Percentiles rank a stretch among this genome's conserved stretches.
Conservation (phyloP, 2,888 invertebrate genomes). For the Nymphalis urticae region DNA sequence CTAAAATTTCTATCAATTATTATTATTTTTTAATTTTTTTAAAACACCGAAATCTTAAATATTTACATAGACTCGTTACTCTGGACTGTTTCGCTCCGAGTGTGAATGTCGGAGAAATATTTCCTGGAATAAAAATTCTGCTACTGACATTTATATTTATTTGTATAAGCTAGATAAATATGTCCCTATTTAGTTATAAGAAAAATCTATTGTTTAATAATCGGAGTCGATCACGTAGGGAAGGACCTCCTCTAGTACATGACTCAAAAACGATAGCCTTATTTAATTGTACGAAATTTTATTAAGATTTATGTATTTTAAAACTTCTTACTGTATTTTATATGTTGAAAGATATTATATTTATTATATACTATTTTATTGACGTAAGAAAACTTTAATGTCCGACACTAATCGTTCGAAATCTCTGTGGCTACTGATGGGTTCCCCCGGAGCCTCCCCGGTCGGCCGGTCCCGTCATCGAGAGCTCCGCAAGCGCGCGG, state of each 20-base stretch:
- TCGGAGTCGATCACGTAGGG: not conserved
- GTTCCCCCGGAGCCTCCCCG: conserved; percentile 31
- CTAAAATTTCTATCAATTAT: conserved; percentile 35
- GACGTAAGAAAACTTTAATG: conserved; percentile 1
- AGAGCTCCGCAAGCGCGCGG: conserved; percentile 77
- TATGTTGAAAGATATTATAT: conserved; percentile 7
- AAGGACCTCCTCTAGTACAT: not conserved
- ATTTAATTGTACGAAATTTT: conserved; percentile 11
- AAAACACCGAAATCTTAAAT: conserved; percentile 28
- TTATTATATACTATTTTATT: conserved; percentile 1
- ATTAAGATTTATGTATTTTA: conserved; percentile 5
- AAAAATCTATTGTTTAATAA: conserved; percentile 18
- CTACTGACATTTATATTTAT: conserved; percentile 32
- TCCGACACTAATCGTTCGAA: not conserved
- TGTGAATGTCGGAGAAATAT: conserved; percentile 17
- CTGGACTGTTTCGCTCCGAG: conserved; percentile 25
- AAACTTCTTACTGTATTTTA: conserved; percentile 2
- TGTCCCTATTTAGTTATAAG: conserved; percentile 19
- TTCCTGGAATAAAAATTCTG: conserved; percentile 9
- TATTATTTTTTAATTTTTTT: conserved; percentile 9
- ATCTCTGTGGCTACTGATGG: not conserved
- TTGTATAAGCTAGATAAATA: conserved; percentile 15
- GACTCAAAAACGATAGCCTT: not conserved
- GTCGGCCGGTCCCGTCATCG: conserved; percentile 57
- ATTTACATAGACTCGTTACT: conserved; percentile 27